Conservation (phyloP, 2,888 invertebrate genomes). For the Liposcelis brunnea region DNA sequence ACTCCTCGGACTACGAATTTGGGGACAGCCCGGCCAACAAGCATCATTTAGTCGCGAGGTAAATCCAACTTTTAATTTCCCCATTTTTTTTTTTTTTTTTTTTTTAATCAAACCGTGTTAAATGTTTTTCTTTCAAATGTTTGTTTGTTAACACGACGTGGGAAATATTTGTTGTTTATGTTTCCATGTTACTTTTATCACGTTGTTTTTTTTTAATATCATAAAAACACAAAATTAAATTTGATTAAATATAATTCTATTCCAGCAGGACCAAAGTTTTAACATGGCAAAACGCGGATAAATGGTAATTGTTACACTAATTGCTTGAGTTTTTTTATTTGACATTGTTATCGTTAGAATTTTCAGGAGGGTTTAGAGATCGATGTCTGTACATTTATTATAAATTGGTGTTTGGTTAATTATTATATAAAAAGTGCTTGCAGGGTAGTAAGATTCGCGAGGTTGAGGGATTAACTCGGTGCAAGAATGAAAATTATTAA, state of each 20-base stretch:
- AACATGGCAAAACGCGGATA: constrained; percentile 67
- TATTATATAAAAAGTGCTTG: too few relatives aligned
- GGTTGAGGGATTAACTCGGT: too few relatives aligned
- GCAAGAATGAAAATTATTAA: too few relatives aligned
- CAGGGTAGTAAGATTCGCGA: too few relatives aligned
- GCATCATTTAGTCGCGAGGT: constrained; percentile 40
- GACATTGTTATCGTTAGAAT: constrained; percentile 9
- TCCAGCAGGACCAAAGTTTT: constrained; percentile 75
- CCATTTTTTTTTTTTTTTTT: constrained; percentile 10
- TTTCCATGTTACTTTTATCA: too few relatives aligned
- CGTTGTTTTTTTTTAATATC: too few relatives aligned
- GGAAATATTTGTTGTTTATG: constrained; percentile 10
- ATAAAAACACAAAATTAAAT: too few relatives aligned
- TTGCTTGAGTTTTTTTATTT: constrained; percentile 8
- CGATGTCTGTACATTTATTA: too few relatives aligned
- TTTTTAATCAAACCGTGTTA: constrained; percentile 5
- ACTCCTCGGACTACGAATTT: constrained; percentile 23
- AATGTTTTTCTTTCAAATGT: constrained; percentile 9
- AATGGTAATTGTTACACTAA: constrained; percentile 46
- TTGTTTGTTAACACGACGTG: constrained; percentile 17
- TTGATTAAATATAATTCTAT: constrained; percentile 19
- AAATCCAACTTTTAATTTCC: constrained; percentile 16
- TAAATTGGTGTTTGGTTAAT: too few relatives aligned
- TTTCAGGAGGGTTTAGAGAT: constrained; percentile 12
- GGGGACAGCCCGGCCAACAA: constrained; percentile 27